Conservation (phyloP, 2,797 vertebrate species). For the Gila robusta region DNA sequence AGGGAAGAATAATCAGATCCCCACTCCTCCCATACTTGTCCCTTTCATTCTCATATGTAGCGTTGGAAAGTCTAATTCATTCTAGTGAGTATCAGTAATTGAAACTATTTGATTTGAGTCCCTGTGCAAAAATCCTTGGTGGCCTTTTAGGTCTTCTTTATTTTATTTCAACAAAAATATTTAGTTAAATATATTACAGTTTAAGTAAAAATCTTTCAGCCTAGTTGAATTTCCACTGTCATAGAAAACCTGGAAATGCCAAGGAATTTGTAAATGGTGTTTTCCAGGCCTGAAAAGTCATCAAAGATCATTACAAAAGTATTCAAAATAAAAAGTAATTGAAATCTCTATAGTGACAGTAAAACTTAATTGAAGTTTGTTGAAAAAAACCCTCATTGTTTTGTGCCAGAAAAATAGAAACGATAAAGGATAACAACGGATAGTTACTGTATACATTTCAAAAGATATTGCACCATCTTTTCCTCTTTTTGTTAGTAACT, state of each 20-base stretch:
- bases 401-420: neutral
- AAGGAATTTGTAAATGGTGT: neutral
- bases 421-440: neutral
- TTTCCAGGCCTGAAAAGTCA: neutral
- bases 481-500: neutral
- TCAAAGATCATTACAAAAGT: no score
- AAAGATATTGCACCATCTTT: neutral
- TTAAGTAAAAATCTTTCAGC: no score
- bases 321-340: no score
- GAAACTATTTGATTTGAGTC: neutral
- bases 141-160: neutral
- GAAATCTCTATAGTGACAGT: no score
- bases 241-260: neutral
- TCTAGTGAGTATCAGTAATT: neutral
- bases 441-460: neutral
- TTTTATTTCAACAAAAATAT: no score
- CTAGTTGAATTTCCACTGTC: neutral
- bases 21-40: neutral
- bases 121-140: neutral
- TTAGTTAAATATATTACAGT: no score
- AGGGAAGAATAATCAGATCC: neutral
- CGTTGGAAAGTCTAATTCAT: no score
- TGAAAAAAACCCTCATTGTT: neutral
- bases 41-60: neutral
- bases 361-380: no score